These are phyloP conservation scores for Hyppa rectilinea DNA, from an alignment of 2,888 invertebrate genomes.

Conservation along the genomic window DNA sequence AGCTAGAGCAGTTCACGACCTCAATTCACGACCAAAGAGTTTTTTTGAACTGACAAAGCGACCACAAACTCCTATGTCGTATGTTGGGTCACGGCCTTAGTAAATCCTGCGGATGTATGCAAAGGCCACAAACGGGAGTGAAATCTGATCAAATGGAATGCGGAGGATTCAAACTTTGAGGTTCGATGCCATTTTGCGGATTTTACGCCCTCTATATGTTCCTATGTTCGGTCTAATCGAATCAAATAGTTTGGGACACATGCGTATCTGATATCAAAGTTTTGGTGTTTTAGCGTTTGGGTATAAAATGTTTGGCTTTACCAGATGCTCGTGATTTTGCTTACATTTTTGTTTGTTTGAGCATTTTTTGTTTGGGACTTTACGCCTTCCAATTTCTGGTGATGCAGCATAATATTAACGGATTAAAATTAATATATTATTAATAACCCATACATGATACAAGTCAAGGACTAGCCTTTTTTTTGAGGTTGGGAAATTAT, in stretches of 20 bases:
- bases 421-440: neutral
- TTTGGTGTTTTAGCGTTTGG: constrained; percentile 33
- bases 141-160: constrained; percentile 73
- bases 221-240: constrained; percentile 62
- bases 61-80: constrained; percentile 65
- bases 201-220: constrained; percentile 61
- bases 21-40: constrained; percentile 53
- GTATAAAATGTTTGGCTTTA: constrained; percentile 39
- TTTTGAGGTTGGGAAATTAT: no score
- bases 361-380: neutral
- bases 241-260: constrained; percentile 66
- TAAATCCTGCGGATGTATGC: constrained; percentile 79
- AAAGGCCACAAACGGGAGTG: constrained; percentile 68
- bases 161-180: constrained; percentile 69
- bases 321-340: constrained; percentile 23
- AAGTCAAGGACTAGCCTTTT: neutral
- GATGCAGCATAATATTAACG: neutral
- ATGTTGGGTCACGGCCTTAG: constrained; percentile 76
- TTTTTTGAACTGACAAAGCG: constrained; percentile 65
- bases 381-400: neutral
- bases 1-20: constrained; percentile 56
- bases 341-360: constrained; percentile 9
- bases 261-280: constrained; percentile 54
- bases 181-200: constrained; percentile 65
- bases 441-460: neutral